Conservation (phyloP, 2,888 invertebrate genomes). For the Andrena camellia region DNA sequence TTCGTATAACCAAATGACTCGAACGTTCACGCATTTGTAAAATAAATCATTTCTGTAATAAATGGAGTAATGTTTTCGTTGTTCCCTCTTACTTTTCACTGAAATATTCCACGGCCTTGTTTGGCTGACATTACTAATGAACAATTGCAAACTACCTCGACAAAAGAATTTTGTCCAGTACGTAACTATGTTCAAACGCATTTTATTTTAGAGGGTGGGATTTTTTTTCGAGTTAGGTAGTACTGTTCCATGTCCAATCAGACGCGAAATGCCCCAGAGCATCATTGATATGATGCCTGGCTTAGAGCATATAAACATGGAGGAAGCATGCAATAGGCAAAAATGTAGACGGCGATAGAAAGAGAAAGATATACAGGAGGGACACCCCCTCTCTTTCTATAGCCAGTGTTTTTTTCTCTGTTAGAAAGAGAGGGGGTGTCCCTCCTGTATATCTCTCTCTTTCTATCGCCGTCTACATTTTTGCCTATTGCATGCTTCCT, state of each 20-base stretch:
- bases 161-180: conserved; percentile 45
- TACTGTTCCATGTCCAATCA: neutral
- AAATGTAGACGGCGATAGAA: no score
- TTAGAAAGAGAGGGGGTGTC: no score
- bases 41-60: conserved; percentile 31
- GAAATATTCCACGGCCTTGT: conserved; percentile 18
- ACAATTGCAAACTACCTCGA: conserved; percentile 47
- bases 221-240: conserved; percentile 2
- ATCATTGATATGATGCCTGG: no score
- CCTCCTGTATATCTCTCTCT: no score
- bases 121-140: conserved; percentile 19
- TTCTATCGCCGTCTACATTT: no score
- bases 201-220: neutral
- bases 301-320: no score
- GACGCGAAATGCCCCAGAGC: no score
- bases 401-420: no score
- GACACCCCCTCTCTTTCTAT: no score
- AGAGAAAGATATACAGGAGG: no score
- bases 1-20: neutral
- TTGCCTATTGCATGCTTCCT: no score
- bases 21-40: conserved; percentile 1
- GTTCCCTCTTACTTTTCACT: conserved; percentile 22
- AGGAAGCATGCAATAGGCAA: no score
- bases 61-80: conserved; percentile 7
- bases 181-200: conserved; percentile 47